phyloP scores from a whole-genome alignment of 1,140 invertebrate genomes.

The Drosophila guanche region DNA sequence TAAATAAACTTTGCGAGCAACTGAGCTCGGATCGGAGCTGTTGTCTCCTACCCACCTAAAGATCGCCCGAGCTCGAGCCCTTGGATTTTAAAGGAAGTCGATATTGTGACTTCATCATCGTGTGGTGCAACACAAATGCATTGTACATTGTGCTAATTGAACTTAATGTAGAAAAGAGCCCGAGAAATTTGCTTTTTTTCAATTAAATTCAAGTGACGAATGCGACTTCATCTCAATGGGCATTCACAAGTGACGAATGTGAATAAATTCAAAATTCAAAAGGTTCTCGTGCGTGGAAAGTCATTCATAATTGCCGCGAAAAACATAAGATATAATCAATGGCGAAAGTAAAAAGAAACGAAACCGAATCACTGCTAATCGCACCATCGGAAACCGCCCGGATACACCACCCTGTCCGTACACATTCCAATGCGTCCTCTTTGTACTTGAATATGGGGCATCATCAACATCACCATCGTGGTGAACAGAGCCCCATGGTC shows the following conservation, averaged over 20 bases:
- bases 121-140: conserved; percentile 61
- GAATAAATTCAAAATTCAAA: too few relatives aligned
- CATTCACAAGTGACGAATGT: conserved; percentile 8
- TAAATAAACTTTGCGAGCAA: conserved; percentile 34
- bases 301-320: too few relatives aligned
- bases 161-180: conserved; percentile 70
- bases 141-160: conserved; percentile 56
- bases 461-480: conserved; percentile 36
- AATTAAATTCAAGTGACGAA: conserved; percentile 18
- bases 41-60: conserved; percentile 13
- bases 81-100: conserved; percentile 60
- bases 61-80: conserved; percentile 12
- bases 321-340: conserved; percentile 22
- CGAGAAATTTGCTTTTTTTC: conserved; percentile 64
- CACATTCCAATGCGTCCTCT: conserved; percentile 72
- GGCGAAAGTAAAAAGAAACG: conserved; percentile 58
- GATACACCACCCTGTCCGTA: conserved; percentile 51
- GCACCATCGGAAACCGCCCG: conserved; percentile 52
- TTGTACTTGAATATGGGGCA: conserved; percentile 59
- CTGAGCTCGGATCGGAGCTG: conserved; percentile 26
- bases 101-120: conserved; percentile 58
- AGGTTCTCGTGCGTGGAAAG: too few relatives aligned
- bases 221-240: conserved; percentile 20
- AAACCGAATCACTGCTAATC: conserved; percentile 60
- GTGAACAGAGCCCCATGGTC: conserved; percentile 12